phyloP scores from a whole-genome alignment of 1,140 invertebrate genomes.

The Drosophila kanapiae region DNA sequence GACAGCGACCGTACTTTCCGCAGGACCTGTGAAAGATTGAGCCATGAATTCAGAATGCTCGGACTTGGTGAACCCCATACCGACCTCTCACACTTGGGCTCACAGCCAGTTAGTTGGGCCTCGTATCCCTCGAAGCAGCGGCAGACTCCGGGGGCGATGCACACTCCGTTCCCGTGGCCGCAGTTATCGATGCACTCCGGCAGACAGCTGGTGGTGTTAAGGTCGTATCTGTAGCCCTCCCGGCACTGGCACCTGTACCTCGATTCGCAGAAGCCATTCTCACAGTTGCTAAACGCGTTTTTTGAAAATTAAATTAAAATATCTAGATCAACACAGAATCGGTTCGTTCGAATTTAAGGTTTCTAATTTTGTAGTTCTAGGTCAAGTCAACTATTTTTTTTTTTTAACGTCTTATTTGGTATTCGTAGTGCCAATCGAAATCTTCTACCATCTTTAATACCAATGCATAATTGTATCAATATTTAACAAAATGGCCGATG shows the following conservation, averaged over 20 bases:
- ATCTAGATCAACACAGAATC: too few species aligned
- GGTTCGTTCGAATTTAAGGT: too few species aligned
- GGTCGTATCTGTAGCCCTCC: conserved; percentile 86
- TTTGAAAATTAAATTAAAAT: too few species aligned
- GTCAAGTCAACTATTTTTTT: too few species aligned
- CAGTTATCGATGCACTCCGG: conserved; percentile 78
- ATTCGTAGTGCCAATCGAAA: too few species aligned
- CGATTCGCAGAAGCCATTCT: conserved; percentile 87
- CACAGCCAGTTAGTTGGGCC: conserved; percentile 58
- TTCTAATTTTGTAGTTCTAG: too few species aligned
- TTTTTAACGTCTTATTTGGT: too few species aligned
- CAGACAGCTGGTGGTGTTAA: conserved; percentile 74
- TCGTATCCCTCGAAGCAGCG: conserved; percentile 87
- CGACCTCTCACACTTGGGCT: conserved; percentile 69
- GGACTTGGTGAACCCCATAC: background rate
- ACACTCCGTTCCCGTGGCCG: conserved; percentile 85
- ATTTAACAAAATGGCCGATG: too few species aligned
- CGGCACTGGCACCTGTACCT: conserved; percentile 88
- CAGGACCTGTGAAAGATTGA: conserved; percentile 47
- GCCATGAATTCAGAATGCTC: background rate
- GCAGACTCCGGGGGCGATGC: conserved; percentile 86
- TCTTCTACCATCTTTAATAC: too few species aligned
- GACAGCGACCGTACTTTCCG: conserved; percentile 67
- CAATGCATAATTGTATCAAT: too few species aligned
- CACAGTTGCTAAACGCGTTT: conserved; percentile 80